phyloP scores from a whole-genome alignment of 2,888 invertebrate genomes.

The Lapara coniferarum region DNA sequence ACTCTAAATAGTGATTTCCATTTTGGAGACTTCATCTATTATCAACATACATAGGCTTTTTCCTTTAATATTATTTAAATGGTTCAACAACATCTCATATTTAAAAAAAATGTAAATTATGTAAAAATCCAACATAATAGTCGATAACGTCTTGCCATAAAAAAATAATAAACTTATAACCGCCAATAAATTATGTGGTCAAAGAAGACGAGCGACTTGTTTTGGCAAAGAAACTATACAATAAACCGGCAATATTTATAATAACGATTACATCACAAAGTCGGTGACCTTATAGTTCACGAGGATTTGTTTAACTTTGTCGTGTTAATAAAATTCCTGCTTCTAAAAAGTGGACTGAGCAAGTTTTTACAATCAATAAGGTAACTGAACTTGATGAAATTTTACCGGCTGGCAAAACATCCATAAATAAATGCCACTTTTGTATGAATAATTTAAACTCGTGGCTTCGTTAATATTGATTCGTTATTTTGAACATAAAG shows the following conservation, averaged over 20 bases:
- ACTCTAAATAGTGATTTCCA: no score
- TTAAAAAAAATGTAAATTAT: background rate
- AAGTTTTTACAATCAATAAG: conserved; percentile 30
- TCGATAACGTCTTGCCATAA: background rate
- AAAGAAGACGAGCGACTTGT: background rate
- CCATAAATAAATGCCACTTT: background rate
- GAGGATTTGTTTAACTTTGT: conserved; percentile 37
- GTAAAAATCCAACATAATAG: background rate
- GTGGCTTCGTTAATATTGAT: background rate
- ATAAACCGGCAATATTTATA: background rate
- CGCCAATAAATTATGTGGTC: background rate
- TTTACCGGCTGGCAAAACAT: conserved; percentile 3
- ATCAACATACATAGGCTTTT: no score
- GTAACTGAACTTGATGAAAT: conserved; percentile 39
- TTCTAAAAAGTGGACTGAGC: conserved; percentile 28
- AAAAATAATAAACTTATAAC: background rate
- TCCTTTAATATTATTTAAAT: no score
- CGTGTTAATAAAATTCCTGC: conserved; percentile 43
- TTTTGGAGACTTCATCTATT: no score
- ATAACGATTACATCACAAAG: conserved; percentile 31
- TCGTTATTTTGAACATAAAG: background rate
- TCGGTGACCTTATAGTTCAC: conserved; percentile 47
- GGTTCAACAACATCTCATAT: no score
- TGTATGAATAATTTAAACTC: background rate
- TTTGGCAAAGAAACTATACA: background rate